Base-by-base conservation (phyloP, 2,113 vertebrate species). In the Arvicanthis niloticus region DNA sequence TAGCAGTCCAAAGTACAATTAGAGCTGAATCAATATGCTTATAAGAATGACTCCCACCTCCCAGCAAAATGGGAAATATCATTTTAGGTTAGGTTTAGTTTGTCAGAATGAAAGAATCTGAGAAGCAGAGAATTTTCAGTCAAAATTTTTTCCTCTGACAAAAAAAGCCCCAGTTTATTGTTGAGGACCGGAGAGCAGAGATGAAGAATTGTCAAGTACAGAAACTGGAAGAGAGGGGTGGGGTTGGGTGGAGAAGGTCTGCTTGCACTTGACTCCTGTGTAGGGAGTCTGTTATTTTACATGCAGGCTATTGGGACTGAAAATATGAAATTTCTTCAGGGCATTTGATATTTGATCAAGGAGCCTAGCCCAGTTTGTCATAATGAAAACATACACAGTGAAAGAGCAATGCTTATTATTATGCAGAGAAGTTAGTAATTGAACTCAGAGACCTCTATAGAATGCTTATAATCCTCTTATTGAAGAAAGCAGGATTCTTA, bases 391-490 rank as follows among this genome's bases (percentile, higher is more conserved):
- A 92, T 78, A 62, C 5, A 40, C 65, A n/a, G 81, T 82, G 62
- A 93, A 94, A 31, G 68, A 93, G 85, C 24, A 45, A 82, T 42
- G 19, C 81, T 91, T 42, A 82, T 96, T 94, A 94, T 89, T 95
- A 94, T 91, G 75, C 51, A 91, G 75, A 93, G 56, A 89, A 94
- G 48, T 78, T 93, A 76, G 48, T 96, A 78, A 95, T 56, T 93
- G 93, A 96, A 93, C 91, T 84, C 53, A 37, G 68, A 93, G 93
- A 85, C 89, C 78, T 92, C 86, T 53, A 68, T 80, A 94, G 89
- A 96, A 95, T 93, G 89, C 68, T 94, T 89, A 93, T 93, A 97
- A 96, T 98, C 96, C 84, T 95, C 95, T 97, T 97, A 95, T 94
- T 96, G 24, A 13, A 88, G 87, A 89, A 91, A 90, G 93, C 31